These are phyloP conservation scores for Tupaia chinensis DNA, from an alignment of 2,113 vertebrate species.

Conservation along the genomic window DNA sequence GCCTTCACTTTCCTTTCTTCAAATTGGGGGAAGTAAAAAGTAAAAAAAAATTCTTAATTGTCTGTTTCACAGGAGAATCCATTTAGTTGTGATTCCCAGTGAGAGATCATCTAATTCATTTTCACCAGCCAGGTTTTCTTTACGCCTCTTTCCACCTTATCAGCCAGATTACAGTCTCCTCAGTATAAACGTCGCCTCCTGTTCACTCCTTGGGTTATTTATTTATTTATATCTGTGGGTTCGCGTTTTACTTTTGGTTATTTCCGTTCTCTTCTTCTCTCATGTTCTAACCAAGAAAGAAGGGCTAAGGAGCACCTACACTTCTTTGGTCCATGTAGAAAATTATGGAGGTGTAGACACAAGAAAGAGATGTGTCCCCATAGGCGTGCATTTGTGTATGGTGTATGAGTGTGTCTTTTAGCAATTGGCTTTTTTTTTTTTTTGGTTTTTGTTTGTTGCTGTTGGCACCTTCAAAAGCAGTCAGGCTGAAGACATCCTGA, in stretches of 20 bases:
- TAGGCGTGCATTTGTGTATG: neutral
- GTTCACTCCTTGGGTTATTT: no score
- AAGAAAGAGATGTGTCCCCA: neutral
- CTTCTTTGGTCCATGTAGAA: neutral
- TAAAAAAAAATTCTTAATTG: neutral
- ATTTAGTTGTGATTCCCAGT: neutral
- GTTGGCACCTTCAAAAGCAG: slow-evolving; percentile 29
- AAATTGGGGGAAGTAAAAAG: neutral
- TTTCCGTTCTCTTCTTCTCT: neutral
- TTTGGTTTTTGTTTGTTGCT: slow-evolving; percentile 2
- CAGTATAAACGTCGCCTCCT: neutral
- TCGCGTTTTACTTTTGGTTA: neutral
- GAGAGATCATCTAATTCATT: neutral
- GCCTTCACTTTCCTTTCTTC: slow-evolving; percentile 60
- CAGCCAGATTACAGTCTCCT: fast-evolving
- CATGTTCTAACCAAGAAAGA: neutral
- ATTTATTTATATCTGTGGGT: neutral
- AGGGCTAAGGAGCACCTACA: neutral
- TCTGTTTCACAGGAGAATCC: neutral
- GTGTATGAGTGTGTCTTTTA: neutral
- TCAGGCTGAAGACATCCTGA: slow-evolving; percentile 32
- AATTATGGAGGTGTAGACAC: neutral
- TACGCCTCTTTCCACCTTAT: fast-evolving
- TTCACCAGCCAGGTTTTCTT: neutral
- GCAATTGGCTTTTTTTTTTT: slow-evolving; percentile 16